Percentiles rank a stretch among this genome's conserved stretches.
Evolutionary conservation across 2,888 invertebrate genomes (phyloP).

Genomic region (Cheilosia soror): DNA sequence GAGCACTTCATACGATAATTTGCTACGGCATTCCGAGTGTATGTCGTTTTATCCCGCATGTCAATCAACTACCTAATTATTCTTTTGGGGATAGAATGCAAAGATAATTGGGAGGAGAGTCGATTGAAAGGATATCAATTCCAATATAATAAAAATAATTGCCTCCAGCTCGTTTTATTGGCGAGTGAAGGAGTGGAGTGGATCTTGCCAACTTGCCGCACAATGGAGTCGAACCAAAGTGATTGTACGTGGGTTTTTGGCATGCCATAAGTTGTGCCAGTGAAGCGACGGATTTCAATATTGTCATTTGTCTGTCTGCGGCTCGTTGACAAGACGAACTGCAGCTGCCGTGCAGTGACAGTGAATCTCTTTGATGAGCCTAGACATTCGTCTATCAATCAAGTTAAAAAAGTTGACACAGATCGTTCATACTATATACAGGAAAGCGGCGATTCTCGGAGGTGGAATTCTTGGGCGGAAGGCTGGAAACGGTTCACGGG

Average conservation of each 20-base stretch:
- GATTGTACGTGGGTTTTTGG: constrained; percentile 53
- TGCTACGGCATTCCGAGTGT: constrained; percentile 84
- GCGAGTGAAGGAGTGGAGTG: constrained; percentile 2
- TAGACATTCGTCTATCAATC: constrained; percentile 67
- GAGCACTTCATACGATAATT: constrained; percentile 80
- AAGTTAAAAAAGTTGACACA: constrained; percentile 38
- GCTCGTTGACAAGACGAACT: constrained; percentile 57
- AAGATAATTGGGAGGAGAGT: constrained; percentile 82
- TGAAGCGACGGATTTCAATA: constrained; percentile 64
- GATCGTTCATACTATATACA: constrained; percentile 51
- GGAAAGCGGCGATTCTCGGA: constrained; percentile 20
- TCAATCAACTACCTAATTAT: constrained; percentile 84
- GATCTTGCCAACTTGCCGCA: constrained; percentile 48
- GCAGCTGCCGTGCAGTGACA: constrained; percentile 18
- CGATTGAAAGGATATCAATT: constrained; percentile 81
- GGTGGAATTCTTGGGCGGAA: background rate
- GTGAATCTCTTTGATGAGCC: constrained; percentile 14
- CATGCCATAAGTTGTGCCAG: constrained; percentile 57
- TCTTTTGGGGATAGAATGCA: constrained; percentile 82
- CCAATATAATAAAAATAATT: constrained; percentile 80
- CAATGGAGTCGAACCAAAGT: constrained; percentile 47
- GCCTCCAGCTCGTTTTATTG: constrained; percentile 28
- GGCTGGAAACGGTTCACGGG: too few relatives aligned
- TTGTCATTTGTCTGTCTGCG: constrained; percentile 73
- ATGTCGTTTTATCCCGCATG: constrained; percentile 84